Base-by-base conservation (phyloP, 2,113 vertebrate species). In the Hippocampus mohnikei region DNA sequence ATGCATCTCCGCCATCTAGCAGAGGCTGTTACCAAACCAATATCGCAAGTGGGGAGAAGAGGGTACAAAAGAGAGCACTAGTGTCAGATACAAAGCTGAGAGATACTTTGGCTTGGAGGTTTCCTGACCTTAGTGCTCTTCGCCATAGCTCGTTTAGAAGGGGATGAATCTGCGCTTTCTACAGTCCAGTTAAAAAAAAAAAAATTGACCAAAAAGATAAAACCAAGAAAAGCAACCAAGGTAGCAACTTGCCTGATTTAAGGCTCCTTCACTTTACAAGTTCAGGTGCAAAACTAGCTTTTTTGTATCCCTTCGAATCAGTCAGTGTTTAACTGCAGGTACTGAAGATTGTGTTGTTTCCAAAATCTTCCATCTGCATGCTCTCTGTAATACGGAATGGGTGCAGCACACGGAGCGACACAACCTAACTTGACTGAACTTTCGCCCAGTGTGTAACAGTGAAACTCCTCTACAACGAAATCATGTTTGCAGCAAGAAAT, bases 91-190 rank as follows among this genome's bases (percentile, higher is more conserved):
- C 13, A 59, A 59, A 12, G 11, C 25, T 27, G 25, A 29, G 23
- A 29, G 13, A 59, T 15, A 59, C 56, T 52, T 3, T 21, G 21
- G 20, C 21, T 52, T 52, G 25, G 25, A 29, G 12, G 23, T 59
- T 59, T 75, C 41, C 50, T 40, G 44, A n/a, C 61, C 73, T 66
- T 78, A 46, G 63, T 48, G 59, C 29, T 56, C 81, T 29, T 67
- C 18, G 64, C 16, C 23, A 60, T 63, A 27, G 60, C 66, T 73
- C 44, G 77, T 63, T 66, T 75, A 71, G 48, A 2, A 79, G 72
- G 55, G 72, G 65, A 89, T 88, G 75, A 88, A 88, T 84, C 79
- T 75, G 58, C 70, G 63, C 74, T 84, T 81, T 79, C 72, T 63
- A 71, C 9, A 20, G 71, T 64, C 63, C 53, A 0, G 72, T 52